phyloP scores from a whole-genome alignment of 2,113 vertebrate species.

The Myotis lucifugus region DNA sequence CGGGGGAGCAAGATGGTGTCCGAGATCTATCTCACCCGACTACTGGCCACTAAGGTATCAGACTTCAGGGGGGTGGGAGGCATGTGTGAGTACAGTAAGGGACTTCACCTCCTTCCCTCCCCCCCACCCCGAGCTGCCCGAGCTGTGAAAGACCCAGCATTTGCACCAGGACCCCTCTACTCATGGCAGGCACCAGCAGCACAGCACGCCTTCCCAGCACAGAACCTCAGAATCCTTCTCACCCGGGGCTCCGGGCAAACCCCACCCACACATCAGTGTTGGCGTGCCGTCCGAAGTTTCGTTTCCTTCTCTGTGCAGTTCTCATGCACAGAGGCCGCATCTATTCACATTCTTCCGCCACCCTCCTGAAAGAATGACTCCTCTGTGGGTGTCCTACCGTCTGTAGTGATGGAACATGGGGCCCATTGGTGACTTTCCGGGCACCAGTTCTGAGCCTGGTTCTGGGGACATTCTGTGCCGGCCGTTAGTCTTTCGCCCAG shows the following conservation, averaged over 20 bases:
- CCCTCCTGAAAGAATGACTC: not conserved
- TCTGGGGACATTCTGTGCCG: not conserved
- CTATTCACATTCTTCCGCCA: fast-evolving
- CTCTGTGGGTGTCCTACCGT: not conserved
- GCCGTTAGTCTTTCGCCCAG: fast-evolving
- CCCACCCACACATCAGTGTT: no score
- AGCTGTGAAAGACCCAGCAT: no score
- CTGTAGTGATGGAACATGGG: fast-evolving
- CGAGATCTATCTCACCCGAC: constrained; percentile 97
- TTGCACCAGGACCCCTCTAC: fast-evolving
- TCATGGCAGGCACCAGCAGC: not conserved
- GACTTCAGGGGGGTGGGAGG: fast-evolving
- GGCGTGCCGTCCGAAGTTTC: not conserved
- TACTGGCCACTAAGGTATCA: constrained; percentile 96
- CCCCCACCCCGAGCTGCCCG: not conserved
- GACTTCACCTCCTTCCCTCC: no score
- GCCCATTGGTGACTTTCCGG: not conserved
- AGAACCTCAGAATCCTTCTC: not conserved
- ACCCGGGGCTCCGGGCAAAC: not conserved
- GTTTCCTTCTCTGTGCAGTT: not conserved
- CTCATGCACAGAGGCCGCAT: not conserved
- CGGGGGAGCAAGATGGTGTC: constrained; percentile 99
- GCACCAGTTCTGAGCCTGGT: not conserved
- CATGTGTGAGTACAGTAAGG: fast-evolving
- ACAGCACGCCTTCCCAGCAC: not conserved